phyloP scores from a whole-genome alignment of 2,888 invertebrate species.

The Leptopilina drosophilae region DNA sequence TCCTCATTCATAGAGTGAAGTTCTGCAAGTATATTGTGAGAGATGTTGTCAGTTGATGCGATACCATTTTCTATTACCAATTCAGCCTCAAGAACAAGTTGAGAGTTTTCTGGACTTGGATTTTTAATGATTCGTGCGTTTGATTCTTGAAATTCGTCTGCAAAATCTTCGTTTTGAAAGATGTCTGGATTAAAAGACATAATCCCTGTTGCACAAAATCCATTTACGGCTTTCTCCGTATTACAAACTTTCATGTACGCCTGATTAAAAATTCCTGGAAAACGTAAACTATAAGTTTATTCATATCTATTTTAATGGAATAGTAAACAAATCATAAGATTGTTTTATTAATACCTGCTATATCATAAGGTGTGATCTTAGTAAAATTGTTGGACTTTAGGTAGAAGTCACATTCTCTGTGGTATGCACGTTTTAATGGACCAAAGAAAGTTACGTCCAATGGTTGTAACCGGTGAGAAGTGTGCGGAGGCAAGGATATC shows the following conservation, averaged over 20 bases:
- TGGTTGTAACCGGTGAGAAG: slow-evolving; percentile 51
- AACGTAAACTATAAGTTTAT: neutral
- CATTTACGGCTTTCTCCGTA: slow-evolving; percentile 34
- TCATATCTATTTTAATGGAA: neutral
- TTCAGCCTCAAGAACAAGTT: neutral
- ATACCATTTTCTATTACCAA: neutral
- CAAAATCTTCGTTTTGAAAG: slow-evolving; percentile 30
- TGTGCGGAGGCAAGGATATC: slow-evolving; percentile 50
- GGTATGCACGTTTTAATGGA: slow-evolving; percentile 45
- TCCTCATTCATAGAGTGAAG: neutral
- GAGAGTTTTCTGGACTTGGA: neutral
- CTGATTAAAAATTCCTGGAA: slow-evolving; percentile 28
- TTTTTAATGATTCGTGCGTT: neutral
- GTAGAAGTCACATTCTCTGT: slow-evolving; percentile 47
- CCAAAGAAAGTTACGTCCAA: slow-evolving; percentile 50
- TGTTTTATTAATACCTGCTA: slow-evolving; percentile 28
- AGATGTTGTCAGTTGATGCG: slow-evolving; percentile 27
- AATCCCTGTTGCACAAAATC: slow-evolving; percentile 43
- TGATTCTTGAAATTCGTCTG: neutral
- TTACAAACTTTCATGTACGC: slow-evolving; percentile 37
- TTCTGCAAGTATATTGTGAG: slow-evolving; percentile 17
- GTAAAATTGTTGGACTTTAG: slow-evolving; percentile 35
- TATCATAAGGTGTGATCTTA: slow-evolving; percentile 45
- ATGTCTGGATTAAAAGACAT: slow-evolving; percentile 41
- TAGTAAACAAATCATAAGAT: neutral